phyloP scores from a whole-genome alignment of 2,797 vertebrate species.

The Lycodopsis pacificus region DNA sequence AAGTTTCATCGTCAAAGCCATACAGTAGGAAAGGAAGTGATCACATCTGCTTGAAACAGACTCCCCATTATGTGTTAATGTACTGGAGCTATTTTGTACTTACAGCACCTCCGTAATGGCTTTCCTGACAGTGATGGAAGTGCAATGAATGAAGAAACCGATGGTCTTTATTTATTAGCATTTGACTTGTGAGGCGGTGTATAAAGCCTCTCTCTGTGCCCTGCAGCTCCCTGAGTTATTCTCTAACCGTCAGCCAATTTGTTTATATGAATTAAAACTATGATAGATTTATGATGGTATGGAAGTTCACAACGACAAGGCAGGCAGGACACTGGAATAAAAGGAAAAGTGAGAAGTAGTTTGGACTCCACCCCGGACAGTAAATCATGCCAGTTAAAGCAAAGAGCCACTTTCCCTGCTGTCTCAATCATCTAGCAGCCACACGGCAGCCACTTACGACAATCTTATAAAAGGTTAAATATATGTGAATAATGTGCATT shows the following conservation, averaged over 20 bases:
- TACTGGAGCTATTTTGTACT: constrained; percentile 41
- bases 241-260: constrained; percentile 65
- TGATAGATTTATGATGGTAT: constrained; percentile 71
- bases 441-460: constrained; percentile 10
- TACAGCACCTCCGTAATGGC: constrained; percentile 41
- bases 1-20: background rate
- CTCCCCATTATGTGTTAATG: constrained; percentile 36
- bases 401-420: constrained; percentile 48
- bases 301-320: constrained; percentile 31
- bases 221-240: constrained; percentile 59
- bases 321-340: constrained; percentile 48
- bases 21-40: constrained; percentile 5
- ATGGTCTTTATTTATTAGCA: constrained; percentile 65
- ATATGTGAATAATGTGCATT: constrained; percentile 3
- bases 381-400: constrained; percentile 70
- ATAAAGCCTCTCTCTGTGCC: constrained; percentile 36
- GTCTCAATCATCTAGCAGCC: constrained; percentile 37
- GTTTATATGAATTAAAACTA: constrained; percentile 65
- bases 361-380: constrained; percentile 61
- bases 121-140: constrained; percentile 67
- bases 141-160: constrained; percentile 48
- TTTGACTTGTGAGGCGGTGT: constrained; percentile 35
- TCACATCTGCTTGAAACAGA: constrained; percentile 13
- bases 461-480: constrained; percentile 18
- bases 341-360: constrained; percentile 66